A percentile compares a stretch with the other conserved stretches of the same genome.
phyloP scores from a whole-genome alignment of 2,113 vertebrate genomes.

The Alligator sinensis region DNA sequence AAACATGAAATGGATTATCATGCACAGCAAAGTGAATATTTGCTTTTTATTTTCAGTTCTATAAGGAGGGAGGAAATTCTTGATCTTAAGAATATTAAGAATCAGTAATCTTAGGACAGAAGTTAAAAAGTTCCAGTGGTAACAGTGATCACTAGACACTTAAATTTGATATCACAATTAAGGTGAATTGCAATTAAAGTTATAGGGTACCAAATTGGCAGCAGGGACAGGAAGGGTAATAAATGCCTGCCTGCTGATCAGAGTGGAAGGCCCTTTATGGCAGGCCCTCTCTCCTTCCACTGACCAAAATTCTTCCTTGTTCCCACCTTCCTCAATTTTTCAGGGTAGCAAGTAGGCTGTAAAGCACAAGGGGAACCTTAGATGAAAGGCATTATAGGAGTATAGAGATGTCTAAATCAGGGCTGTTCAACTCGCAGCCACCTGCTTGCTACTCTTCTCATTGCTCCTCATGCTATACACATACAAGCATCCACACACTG shows the following conservation, averaged over 20 bases:
- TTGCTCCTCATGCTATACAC: too few relatives aligned
- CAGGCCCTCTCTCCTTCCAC: background rate
- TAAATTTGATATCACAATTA: background rate
- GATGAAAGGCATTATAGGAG: background rate
- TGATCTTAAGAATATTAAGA: background rate
- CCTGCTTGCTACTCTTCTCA: too few relatives aligned
- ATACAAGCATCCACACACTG: too few relatives aligned
- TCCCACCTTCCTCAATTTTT: background rate
- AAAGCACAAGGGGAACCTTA: background rate
- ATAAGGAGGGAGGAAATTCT: background rate
- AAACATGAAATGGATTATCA: background rate
- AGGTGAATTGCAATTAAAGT: background rate
- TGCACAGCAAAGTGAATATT: background rate
- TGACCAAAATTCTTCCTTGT: background rate
- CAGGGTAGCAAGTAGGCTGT: too few relatives aligned
- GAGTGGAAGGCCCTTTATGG: background rate
- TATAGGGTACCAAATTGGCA: background rate
- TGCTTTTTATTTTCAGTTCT: rapidly evolving
- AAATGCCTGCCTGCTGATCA: background rate
- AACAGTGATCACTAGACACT: background rate
- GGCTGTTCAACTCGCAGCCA: too few relatives aligned
- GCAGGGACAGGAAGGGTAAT: background rate
- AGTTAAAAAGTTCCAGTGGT: background rate
- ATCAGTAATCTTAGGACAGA: background rate
- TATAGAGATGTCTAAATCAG: background rate